Evolutionary conservation across 2,113 vertebrate species (phyloP).

Genomic region (Oceanodroma tethys): DNA sequence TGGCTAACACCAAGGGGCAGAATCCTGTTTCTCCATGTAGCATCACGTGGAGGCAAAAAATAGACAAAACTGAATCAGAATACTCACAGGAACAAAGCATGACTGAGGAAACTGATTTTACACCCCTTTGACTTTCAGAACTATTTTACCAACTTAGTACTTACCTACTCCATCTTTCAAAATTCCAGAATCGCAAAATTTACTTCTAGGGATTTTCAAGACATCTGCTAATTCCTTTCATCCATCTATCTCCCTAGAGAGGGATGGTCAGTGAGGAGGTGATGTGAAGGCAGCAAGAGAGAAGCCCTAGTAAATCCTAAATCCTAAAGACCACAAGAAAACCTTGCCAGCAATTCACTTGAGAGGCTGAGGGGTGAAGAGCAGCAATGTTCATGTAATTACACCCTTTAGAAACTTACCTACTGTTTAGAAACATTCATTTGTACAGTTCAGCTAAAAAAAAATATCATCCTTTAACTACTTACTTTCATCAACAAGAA

Average conservation of each 20-base stretch:
- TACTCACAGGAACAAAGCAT: background rate
- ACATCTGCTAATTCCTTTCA: background rate
- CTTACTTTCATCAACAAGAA: background rate
- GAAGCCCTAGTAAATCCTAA: background rate
- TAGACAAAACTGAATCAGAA: background rate
- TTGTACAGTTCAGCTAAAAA: background rate
- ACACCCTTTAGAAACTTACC: background rate
- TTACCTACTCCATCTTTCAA: constrained; percentile 2
- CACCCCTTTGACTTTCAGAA: background rate
- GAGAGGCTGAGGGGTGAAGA: background rate
- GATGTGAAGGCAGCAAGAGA: background rate
- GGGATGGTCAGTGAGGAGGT: background rate
- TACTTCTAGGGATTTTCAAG: constrained; percentile 19
- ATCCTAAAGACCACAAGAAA: background rate
- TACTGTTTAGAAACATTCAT: background rate
- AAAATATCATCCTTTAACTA: background rate
- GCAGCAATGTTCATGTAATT: background rate
- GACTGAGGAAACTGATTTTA: background rate
- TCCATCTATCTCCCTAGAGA: constrained; percentile 5
- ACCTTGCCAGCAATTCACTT: background rate
- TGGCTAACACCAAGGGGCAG: background rate
- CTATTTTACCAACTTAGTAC: background rate
- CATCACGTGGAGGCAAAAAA: rapidly evolving
- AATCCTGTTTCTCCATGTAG: background rate
- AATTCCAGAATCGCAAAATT: background rate